phyloP scores from a whole-genome alignment of 1,140 invertebrate genomes.

The Drosophila kohkoa region DNA sequence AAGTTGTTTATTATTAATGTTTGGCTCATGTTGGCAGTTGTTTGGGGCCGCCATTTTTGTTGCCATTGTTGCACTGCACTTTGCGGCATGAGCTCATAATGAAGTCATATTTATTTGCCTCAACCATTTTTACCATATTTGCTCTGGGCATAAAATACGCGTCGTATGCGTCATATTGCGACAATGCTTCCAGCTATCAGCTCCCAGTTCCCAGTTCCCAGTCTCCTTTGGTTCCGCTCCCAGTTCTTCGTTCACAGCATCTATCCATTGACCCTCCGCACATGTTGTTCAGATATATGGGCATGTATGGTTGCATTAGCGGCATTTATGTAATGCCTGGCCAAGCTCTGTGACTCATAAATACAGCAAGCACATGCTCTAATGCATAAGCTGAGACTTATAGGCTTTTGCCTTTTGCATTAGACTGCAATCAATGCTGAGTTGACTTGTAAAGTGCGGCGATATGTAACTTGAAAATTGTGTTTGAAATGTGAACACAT shows the following conservation, averaged over 20 bases:
- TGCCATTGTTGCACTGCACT: slow-evolving; percentile 53
- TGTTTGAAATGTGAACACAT: too few relatives aligned
- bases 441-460: not conserved
- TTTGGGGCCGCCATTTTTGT: slow-evolving; percentile 13
- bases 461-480: too few relatives aligned
- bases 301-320: slow-evolving; percentile 44
- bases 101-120: slow-evolving; percentile 70
- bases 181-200: slow-evolving; percentile 34
- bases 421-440: not conserved
- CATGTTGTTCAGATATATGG: not conserved
- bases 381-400: not conserved
- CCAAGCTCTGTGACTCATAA: slow-evolving; percentile 49
- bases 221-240: too few relatives aligned
- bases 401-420: not conserved
- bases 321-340: slow-evolving; percentile 51
- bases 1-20: slow-evolving; percentile 82
- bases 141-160: slow-evolving; percentile 61
- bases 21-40: slow-evolving; percentile 72
- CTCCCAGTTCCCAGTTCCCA: not conserved
- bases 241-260: not conserved
- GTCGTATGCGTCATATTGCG: slow-evolving; percentile 72
- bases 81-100: slow-evolving; percentile 76
- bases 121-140: slow-evolving; percentile 58
- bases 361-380: not conserved
- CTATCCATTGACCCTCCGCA: slow-evolving; percentile 6